Conservation (phyloP, 2,113 vertebrate genomes). For the Hyaena hyaena region DNA sequence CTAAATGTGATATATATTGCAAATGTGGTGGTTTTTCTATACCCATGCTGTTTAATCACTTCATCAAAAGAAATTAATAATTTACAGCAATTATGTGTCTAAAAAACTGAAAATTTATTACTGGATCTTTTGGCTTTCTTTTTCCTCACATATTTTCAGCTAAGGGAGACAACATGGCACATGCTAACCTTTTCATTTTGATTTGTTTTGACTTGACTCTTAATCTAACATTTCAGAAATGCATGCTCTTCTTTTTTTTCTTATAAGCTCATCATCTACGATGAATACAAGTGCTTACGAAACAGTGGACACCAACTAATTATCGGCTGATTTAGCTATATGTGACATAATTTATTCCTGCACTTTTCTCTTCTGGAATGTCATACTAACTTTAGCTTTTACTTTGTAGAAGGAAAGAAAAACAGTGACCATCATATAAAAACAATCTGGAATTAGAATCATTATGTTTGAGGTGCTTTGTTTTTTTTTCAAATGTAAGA, state of each 20-base stretch:
- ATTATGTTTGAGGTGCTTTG: neutral
- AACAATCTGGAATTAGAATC: slow-evolving; percentile 6
- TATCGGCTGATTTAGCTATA: slow-evolving; percentile 33
- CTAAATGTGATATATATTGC: slow-evolving; percentile 12
- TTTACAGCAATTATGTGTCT: slow-evolving; percentile 73
- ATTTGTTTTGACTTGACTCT: slow-evolving; percentile 65
- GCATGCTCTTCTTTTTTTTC: slow-evolving; percentile 26
- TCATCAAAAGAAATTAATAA: slow-evolving; percentile 70
- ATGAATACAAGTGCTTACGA: slow-evolving; percentile 64
- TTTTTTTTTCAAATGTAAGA: neutral
- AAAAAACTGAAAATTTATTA: slow-evolving; percentile 61
- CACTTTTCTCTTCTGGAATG: neutral
- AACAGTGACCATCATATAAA: neutral
- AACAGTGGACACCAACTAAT: slow-evolving; percentile 50
- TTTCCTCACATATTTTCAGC: neutral
- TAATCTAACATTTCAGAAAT: slow-evolving; percentile 42
- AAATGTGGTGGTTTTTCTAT: slow-evolving; percentile 69
- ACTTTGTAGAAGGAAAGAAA: neutral
- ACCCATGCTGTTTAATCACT: slow-evolving; percentile 67
- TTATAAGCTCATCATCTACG: slow-evolving; percentile 49
- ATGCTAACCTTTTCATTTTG: slow-evolving; percentile 45
- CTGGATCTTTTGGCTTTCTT: neutral
- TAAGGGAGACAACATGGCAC: neutral
- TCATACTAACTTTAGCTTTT: neutral
- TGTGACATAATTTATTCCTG: slow-evolving; percentile 21